Base-by-base conservation (phyloP, 1,140 invertebrate species). In the Centruroides vittatus region DNA sequence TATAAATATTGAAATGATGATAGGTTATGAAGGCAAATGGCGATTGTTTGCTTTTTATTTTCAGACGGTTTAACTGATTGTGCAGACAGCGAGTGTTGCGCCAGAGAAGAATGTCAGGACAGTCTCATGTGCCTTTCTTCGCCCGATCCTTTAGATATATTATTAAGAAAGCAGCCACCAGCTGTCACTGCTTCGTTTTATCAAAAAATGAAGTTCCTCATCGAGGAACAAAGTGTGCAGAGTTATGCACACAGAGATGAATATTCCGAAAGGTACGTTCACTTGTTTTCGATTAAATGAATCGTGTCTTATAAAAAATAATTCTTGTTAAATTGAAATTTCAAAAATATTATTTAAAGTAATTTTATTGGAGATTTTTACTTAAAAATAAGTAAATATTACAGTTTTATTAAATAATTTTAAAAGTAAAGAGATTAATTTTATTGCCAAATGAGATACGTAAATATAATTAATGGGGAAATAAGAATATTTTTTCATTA, bases 141-240 rank as follows among this genome's bases (percentile, higher is more conserved):
- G 1, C 88, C 89, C 4, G 93, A 95, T 70, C 93, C 93, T 2
- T 90, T 92, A 60, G 92, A 94, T 72, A 93, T 96, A 59, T 79
- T 98, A 2, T 77, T 97, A 6, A 76, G 92, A 53, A 95, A 95
- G 76, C 92, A 97, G 70, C 89, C 93, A 2, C 92, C 93, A 2
- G 88, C 92, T 13, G 90, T 94, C 63, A 95, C 93, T 0, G 93
- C 93, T 1, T 95, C 93, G 0, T 98, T 98, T 80, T 98, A 95
- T 73, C 92, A 98, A 73, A 84, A 92, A 70, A 95, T 97, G 88
- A 90, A 93, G 71, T 99, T 98, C 76, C 79, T 99, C 50, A 95
- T 98, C 66, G 93, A 98, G 76, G 92, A 96, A 73, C 91, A 92
- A 71, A 95, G 93, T 75, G 82, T 98, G 13, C 95, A 98, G 76